Evolutionary conservation across 2,888 invertebrate species (phyloP), one percentile per base, ranked within the genome.

Genomic region (Malachius bipustulatus): DNA sequence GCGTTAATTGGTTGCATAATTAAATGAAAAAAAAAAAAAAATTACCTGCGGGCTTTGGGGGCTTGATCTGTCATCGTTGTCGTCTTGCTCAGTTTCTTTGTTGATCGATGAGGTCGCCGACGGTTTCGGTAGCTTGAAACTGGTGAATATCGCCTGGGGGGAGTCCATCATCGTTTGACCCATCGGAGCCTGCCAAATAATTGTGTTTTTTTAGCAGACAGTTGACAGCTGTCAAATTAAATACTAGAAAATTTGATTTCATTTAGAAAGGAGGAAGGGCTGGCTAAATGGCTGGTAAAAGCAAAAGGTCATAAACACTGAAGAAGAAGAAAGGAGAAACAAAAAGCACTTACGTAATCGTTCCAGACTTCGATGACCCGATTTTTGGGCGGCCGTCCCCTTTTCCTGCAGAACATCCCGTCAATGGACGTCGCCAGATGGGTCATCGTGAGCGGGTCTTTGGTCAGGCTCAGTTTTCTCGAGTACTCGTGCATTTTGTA

Each of bases 361-460:
- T 81, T 82, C 77, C 87, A 88, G 42, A 88, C 85, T 71, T 90
- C 89, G 26, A 90, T 88, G 9, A 90, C 82, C 1, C 90, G 75
- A 60, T 94, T 94, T 66, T 96, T 96, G 9, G 94, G 94, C n/a
- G 96, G 96, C 41, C 96, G 71, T 29, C 96, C 94, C 16, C 94
- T 72, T 54, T 93, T 90, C 40, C 91, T 73, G 59, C 88, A 82
- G 56, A 90, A 90, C 76, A 91, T 85, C 34, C 88, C 88, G 59
- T 91, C 90, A 47, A 89, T 73, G 19, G 84, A 82, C 41, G 79
- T 82, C 3, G 77, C 73, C 16, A 72, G 49, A 47, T 73, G 71
- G 1, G 69, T 70, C 55, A 69, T 62, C 2, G 69, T 69, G 34
- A 64, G 43, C 1, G 64, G 63, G 42, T 63, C 63, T 46, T 63